Percentiles rank a stretch among this genome's conserved stretches.
Conservation (phyloP, 2,113 vertebrate species). For the Pterocles gutturalis region DNA sequence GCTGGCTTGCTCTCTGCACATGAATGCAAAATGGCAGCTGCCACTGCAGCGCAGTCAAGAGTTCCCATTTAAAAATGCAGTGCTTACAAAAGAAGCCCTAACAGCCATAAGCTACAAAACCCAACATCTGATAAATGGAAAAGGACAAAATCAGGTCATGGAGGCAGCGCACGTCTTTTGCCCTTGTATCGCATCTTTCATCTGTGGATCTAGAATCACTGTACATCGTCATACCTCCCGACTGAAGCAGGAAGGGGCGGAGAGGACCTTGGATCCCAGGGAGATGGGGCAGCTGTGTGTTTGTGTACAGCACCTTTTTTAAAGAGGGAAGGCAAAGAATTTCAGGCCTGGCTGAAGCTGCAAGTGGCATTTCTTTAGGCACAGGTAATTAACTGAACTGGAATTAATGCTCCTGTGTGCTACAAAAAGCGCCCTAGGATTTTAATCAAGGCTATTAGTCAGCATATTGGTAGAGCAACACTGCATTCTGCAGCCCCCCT, state of each 20-base stretch:
- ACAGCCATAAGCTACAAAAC: slow-evolving; percentile 51
- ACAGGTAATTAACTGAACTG: slow-evolving; percentile 54
- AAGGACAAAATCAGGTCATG: slow-evolving; percentile 67
- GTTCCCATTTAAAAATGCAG: background rate
- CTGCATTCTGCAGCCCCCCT: slow-evolving; percentile 12
- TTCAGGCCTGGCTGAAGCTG: background rate
- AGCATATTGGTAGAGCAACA: background rate
- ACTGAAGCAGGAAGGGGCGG: background rate
- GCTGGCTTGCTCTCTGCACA: background rate
- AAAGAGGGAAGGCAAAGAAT: background rate
- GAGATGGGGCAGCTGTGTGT: background rate
- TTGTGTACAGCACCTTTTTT: background rate
- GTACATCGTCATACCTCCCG: background rate
- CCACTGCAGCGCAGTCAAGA: background rate
- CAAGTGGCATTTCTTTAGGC: slow-evolving; percentile 20
- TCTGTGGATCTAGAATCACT: background rate
- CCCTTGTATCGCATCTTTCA: background rate
- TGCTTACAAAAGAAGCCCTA: slow-evolving; percentile 23
- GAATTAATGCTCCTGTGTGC: slow-evolving; percentile 36
- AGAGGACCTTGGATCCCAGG: background rate
- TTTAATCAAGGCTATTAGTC: slow-evolving; percentile 56
- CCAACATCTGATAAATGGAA: slow-evolving; percentile 51
- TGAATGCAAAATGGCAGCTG: slow-evolving; percentile 65
- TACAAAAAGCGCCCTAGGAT: slow-evolving; percentile 10
- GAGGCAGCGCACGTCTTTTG: background rate